Conservation (phyloP, 2,888 invertebrate species). For the Micoletzkya japonica region DNA sequence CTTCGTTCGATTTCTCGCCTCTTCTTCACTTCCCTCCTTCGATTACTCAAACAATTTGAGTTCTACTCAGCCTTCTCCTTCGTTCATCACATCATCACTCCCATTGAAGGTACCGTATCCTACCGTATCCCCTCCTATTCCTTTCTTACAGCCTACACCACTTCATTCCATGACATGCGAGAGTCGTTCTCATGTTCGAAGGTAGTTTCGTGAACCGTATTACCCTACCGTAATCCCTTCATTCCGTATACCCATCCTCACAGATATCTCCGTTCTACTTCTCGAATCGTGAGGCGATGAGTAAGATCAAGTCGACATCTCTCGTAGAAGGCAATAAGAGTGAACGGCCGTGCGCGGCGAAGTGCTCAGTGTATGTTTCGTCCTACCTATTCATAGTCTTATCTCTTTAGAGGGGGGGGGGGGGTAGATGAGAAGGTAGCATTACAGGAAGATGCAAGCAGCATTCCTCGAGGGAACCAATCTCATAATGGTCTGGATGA, state of each 20-base stretch:
- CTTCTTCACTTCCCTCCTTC: slow-evolving; percentile 32
- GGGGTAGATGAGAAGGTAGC: background rate
- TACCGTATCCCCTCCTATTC: background rate
- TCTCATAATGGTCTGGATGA: slow-evolving; percentile 58
- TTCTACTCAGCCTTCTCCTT: slow-evolving; percentile 30
- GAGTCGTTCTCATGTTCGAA: slow-evolving; percentile 55
- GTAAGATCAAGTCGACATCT: slow-evolving; percentile 24
- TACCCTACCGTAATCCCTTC: background rate
- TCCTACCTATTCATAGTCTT: background rate
- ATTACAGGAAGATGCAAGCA: slow-evolving; percentile 58
- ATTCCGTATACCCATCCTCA: background rate
- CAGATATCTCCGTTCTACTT: slow-evolving; percentile 50
- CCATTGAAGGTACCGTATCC: slow-evolving; percentile 7
- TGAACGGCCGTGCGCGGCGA: slow-evolving; percentile 56
- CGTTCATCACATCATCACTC: background rate
- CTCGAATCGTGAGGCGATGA: slow-evolving; percentile 45
- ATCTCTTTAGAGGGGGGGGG: no score
- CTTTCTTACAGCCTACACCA: slow-evolving; percentile 45
- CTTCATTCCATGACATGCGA: slow-evolving; percentile 49
- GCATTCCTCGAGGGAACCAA: slow-evolving; percentile 58
- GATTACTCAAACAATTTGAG: slow-evolving; percentile 31
- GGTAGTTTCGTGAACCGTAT: background rate
- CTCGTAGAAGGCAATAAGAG: slow-evolving; percentile 48
- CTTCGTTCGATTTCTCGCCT: slow-evolving; percentile 31
- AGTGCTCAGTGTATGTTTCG: slow-evolving; percentile 57